Evolutionary conservation across 2,888 invertebrate genomes (phyloP).

Genomic region (Spodoptera exigua): DNA sequence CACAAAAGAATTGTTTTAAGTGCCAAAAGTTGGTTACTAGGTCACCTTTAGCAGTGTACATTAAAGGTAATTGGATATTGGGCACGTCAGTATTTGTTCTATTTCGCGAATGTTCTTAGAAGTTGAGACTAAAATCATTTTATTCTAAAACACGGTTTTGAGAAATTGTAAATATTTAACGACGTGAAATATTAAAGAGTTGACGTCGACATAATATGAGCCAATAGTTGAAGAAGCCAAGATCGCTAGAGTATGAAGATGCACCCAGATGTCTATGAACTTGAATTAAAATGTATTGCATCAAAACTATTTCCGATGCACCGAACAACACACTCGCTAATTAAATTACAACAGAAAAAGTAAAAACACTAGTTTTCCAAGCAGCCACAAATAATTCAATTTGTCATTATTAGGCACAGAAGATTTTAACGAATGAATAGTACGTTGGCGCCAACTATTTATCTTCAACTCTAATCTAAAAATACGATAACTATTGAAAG

Average conservation of each 20-base stretch:
- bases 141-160: constrained; percentile 4
- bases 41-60: constrained; percentile 74
- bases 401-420: not conserved
- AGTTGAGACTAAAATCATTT: constrained; percentile 40
- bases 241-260: constrained; percentile 29
- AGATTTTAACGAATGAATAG: too few species aligned
- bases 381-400: not conserved
- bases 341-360: constrained; percentile 31
- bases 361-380: constrained; percentile 26
- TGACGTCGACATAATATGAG: constrained; percentile 27
- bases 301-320: constrained; percentile 20
- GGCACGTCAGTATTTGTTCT: constrained; percentile 54
- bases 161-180: constrained; percentile 38
- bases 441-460: not conserved
- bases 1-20: constrained; percentile 40
- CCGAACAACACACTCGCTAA: constrained; percentile 29
- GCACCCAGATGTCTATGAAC: constrained; percentile 8
- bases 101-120: constrained; percentile 63
- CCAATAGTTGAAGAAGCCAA: constrained; percentile 25
- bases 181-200: constrained; percentile 30
- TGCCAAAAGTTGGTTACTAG: constrained; percentile 60
- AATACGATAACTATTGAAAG: constrained; percentile 45
- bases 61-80: constrained; percentile 72
- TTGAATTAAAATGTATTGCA: constrained; percentile 35
- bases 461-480: constrained; percentile 30